These are phyloP conservation scores for Prosapia bicincta DNA, from an alignment of 2,888 invertebrate genomes.

Conservation along the genomic window DNA sequence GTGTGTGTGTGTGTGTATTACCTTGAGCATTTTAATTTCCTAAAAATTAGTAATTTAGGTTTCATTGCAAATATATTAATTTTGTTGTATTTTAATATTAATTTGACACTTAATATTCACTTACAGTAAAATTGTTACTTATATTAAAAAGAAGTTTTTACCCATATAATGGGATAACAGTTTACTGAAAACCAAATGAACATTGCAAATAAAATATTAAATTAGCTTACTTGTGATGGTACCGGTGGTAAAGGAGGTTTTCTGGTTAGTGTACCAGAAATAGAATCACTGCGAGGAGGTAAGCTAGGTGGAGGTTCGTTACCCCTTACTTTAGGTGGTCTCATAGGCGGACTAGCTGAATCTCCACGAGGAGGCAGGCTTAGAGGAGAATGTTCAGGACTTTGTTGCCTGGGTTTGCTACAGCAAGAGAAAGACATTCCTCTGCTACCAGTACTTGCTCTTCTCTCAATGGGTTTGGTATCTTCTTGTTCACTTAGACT, in stretches of 20 bases:
- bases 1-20: too few species aligned
- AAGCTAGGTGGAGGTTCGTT: constrained; percentile 50
- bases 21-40: too few species aligned
- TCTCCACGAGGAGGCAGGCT: constrained; percentile 30
- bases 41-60: too few species aligned
- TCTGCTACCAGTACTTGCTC: constrained; percentile 26
- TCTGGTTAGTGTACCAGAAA: constrained; percentile 54
- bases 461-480: constrained; percentile 4
- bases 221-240: constrained; percentile 55
- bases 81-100: too few species aligned
- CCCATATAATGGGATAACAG: too few species aligned
- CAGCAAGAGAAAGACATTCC: constrained; percentile 33
- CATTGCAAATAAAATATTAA: too few species aligned
- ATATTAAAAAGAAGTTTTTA: too few species aligned
- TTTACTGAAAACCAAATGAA: too few species aligned
- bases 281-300: constrained; percentile 53
- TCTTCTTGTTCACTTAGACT: not conserved
- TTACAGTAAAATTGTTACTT: too few species aligned
- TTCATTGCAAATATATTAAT: too few species aligned
- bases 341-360: constrained; percentile 25
- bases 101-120: too few species aligned
- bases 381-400: constrained; percentile 26
- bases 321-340: constrained; percentile 39
- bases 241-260: constrained; percentile 71
- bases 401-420: constrained; percentile 30